Evolutionary conservation across 2,113 vertebrate species (phyloP), one percentile per base, ranked within the genome.

Genomic region (Aplodontia rufa): DNA sequence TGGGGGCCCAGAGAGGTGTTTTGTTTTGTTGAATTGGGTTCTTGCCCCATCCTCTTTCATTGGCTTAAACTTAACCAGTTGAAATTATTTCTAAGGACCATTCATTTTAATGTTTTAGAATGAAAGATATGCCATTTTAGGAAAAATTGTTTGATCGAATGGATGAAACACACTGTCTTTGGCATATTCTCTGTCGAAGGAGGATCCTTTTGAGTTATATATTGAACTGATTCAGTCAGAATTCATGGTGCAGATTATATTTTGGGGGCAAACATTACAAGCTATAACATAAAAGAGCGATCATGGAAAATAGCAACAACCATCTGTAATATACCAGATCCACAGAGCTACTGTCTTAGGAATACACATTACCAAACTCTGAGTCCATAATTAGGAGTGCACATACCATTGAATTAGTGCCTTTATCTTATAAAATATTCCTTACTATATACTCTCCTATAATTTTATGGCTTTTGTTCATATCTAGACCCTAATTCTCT

Each of bases 391-490:
- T 82, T 42, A 79, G 58, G 24, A 76, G 35, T 62, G n/a, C n/a
- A 49, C 19, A 40, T 47, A 53, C 66, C 58, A 47, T 28, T 92
- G 82, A 83, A 51, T 71, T 76, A 58, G 10, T 68, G n/a, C 74
- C 86, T 89, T 91, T 93, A 47, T 89, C 51, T 81, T 69, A 51
- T 75, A 82, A 88, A 69, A 62, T 71, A 92, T 95, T 96, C 45
- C 55, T 97, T 74, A 58, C 64, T 62, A 40, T 87, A 40, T n/a
- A 53, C 45, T 72, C 12, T 93, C n/a, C 68, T 95, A 9, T 19
- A 96, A 37, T 85, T 93, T 74, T 14, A 30, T 86, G 22, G 74
- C 32, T 86, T 88, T 71, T 55, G 58, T 93, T 90, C 74, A 53
- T 30, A 75, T 71, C 53, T 96, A 71, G 32, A 87, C 22, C 37